Percentiles rank a stretch among this genome's conserved stretches.
Conservation (phyloP, 2,797 vertebrate species). For the Sebastes steindachneri region DNA sequence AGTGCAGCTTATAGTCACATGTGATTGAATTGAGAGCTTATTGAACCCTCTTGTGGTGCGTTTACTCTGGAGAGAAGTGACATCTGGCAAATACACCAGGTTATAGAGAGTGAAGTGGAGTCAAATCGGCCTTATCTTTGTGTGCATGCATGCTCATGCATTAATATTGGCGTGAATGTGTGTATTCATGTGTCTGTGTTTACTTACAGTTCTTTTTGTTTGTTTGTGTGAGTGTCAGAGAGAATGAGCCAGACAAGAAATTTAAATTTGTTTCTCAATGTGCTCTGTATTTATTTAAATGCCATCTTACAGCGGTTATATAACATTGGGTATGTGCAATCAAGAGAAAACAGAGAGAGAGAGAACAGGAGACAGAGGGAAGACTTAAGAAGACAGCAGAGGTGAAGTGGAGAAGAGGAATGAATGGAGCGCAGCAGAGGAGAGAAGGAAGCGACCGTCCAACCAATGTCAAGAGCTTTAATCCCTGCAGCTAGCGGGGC, state of each 20-base stretch:
- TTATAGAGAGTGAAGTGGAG: slow-evolving; percentile 33
- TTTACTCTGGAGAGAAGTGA: slow-evolving; percentile 22
- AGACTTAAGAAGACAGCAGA: slow-evolving; percentile 3
- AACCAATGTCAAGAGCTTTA: slow-evolving; percentile 23
- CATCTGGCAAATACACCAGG: slow-evolving; percentile 21
- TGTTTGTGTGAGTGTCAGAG: neutral
- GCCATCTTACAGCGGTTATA: neutral
- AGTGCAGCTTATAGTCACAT: neutral
- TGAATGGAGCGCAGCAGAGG: slow-evolving; percentile 2
- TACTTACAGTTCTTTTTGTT: neutral
- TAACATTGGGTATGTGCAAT: neutral
- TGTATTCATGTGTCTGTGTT: slow-evolving; percentile 15
- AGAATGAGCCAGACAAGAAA: neutral
- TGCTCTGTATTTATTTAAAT: slow-evolving; percentile 23
- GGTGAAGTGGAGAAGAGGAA: slow-evolving; percentile 2
- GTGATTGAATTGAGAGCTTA: neutral
- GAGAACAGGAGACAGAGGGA: slow-evolving; percentile 1
- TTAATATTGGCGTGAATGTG: neutral
- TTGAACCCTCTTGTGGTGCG: neutral
- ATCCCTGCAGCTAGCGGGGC: slow-evolving; percentile 35
- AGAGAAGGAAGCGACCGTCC: neutral
- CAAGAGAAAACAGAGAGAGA: neutral
- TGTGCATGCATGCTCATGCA: slow-evolving; percentile 9
- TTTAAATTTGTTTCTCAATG: neutral
- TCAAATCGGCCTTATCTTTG: slow-evolving; percentile 24